A percentile compares a stretch with the other conserved stretches of the same genome.
Conservation (phyloP, 1,140 invertebrate species). For the Drosophila seguyi region DNA sequence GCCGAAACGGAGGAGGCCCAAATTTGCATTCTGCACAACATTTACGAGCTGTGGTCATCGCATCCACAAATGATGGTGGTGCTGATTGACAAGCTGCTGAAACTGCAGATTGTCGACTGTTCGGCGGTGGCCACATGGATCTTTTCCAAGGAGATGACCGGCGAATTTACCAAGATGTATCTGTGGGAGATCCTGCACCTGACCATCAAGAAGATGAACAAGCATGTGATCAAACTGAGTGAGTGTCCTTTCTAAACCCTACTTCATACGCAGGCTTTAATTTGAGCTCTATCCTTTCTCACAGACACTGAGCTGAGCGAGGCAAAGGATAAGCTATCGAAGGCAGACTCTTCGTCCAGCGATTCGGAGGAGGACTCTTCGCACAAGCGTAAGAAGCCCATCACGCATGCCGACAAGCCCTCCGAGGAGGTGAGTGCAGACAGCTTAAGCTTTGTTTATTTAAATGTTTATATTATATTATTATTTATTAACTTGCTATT, state of each 20-base stretch:
- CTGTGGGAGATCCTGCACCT: conserved; percentile 99
- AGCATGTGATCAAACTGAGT: conserved; percentile 94
- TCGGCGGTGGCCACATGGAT: conserved; percentile 99
- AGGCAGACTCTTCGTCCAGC: conserved; percentile 91
- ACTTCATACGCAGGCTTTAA: too few relatives aligned
- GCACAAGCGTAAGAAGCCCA: conserved; percentile 87
- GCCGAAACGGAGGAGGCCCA: conserved; percentile 98
- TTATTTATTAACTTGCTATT: too few relatives aligned
- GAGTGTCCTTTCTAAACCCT: conserved; percentile 46
- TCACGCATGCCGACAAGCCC: conserved; percentile 90
- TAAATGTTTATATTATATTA: too few relatives aligned
- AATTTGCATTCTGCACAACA: conserved; percentile 96
- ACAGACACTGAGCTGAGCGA: conserved; percentile 92
- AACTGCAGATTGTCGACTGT: conserved; percentile 98
- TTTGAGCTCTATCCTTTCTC: not conserved
- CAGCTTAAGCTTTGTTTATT: not conserved
- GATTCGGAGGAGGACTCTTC: conserved; percentile 90
- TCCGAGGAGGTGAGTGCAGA: conserved; percentile 89
- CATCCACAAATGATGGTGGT: conserved; percentile 99
- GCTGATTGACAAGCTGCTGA: conserved; percentile 98
- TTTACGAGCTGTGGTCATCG: conserved; percentile 97
- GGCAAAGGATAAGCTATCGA: conserved; percentile 92
- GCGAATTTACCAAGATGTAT: conserved; percentile 97
- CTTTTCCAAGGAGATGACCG: conserved; percentile 98
- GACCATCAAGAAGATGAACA: conserved; percentile 98